Evolutionary conservation across 2,797 vertebrate species (phyloP).

Genomic region (Hafferia zeledoni): DNA sequence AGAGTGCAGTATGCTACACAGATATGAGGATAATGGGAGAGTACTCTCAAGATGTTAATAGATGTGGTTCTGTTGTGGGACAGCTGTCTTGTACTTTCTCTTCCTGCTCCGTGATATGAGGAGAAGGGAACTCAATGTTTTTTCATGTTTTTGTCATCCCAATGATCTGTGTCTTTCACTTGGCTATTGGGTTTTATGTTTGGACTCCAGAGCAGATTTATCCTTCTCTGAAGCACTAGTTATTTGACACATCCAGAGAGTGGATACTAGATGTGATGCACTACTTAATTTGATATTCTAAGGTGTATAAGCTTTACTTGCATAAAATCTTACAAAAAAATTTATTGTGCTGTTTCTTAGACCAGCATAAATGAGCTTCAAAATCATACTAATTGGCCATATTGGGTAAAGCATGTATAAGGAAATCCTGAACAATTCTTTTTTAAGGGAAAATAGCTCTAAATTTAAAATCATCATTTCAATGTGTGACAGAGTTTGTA

Average conservation of each 20-base stretch:
- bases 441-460: neutral
- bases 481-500: neutral
- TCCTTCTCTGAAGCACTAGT: neutral
- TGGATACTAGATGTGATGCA: neutral
- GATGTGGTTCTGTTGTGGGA: accelerated
- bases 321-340: neutral
- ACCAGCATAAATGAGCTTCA: neutral
- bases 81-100: neutral
- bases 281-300: neutral
- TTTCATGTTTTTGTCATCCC: neutral
- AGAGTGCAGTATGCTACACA: neutral
- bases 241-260: neutral
- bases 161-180: neutral
- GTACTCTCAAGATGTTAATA: neutral
- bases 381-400: neutral
- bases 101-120: neutral
- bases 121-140: neutral
- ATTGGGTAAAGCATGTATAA: neutral
- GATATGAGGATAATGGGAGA: neutral
- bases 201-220: neutral
- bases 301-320: neutral
- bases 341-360: neutral
- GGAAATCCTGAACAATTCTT: neutral
- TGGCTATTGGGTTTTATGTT: neutral
- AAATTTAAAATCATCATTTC: neutral